phyloP scores from a whole-genome alignment of 2,797 vertebrate species.

The Galagoides demidoff region DNA sequence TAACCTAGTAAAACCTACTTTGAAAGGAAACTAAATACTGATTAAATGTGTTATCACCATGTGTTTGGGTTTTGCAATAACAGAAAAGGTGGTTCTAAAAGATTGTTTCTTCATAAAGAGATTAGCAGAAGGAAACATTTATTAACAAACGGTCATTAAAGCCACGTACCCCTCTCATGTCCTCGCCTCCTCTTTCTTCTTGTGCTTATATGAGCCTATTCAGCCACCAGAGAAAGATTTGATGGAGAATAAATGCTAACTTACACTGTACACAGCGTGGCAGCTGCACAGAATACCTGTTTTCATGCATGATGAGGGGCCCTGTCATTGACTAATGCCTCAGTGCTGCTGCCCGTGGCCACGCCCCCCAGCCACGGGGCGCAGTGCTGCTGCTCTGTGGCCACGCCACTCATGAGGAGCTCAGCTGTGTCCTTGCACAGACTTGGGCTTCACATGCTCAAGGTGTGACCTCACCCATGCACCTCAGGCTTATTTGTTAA shows the following conservation, averaged over 20 bases:
- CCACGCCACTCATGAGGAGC: not conserved
- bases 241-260: not conserved
- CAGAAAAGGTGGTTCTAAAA: slow-evolving; percentile 40
- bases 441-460: not conserved
- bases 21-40: not conserved
- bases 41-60: not conserved
- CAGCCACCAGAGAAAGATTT: not conserved
- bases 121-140: not conserved
- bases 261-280: not conserved
- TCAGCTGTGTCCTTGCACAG: not conserved
- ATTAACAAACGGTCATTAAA: not conserved
- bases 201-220: not conserved
- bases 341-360: not conserved
- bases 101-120: not conserved
- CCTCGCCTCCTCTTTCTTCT: not conserved
- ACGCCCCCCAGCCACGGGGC: rapidly evolving
- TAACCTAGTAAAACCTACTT: slow-evolving; percentile 26
- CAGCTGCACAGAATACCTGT: not conserved
- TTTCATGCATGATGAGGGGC: not conserved
- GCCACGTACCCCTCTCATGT: not conserved
- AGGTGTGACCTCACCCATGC: not conserved
- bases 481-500: not conserved
- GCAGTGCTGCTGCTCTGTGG: not conserved
- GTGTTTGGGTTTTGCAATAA: not conserved
- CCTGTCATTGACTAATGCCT: not conserved